Evolutionary conservation across 2,797 vertebrate genomes (phyloP).

Genomic region (Peromyscus melanophrys): DNA sequence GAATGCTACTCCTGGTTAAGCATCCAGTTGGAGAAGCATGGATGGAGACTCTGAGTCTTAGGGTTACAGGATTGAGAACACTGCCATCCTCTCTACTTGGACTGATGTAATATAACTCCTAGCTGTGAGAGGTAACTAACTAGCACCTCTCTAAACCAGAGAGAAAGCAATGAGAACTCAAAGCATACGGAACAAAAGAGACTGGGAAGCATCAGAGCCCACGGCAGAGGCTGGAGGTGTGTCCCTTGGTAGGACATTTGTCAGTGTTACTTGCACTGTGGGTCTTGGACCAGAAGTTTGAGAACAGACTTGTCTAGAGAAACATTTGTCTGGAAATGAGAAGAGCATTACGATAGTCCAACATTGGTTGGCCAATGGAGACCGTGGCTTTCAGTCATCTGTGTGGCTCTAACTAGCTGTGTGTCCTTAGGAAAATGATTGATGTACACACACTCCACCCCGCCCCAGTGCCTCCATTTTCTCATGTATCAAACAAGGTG

Average conservation of each 20-base stretch:
- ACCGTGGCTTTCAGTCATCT: no score
- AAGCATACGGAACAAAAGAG: neutral
- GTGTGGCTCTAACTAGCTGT: neutral
- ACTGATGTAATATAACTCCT: neutral
- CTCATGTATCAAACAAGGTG: neutral
- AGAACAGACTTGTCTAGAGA: neutral
- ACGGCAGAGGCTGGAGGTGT: neutral
- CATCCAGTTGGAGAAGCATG: no score
- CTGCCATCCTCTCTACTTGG: no score
- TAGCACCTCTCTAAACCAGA: neutral
- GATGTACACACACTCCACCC: no score
- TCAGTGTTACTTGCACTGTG: neutral
- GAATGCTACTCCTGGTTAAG: neutral
- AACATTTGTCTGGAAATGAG: neutral
- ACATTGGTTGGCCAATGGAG: neutral
- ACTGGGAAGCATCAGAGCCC: neutral
- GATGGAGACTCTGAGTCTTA: fast-evolving
- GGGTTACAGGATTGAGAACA: neutral
- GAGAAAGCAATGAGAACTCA: neutral
- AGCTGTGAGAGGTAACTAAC: neutral
- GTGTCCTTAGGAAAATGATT: neutral
- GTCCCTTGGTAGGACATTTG: neutral
- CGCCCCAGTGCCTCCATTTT: neutral
- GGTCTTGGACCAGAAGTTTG: neutral
- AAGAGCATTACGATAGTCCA: neutral